Conservation (phyloP, 2,113 vertebrate genomes). For the Oxyura jamaicensis region DNA sequence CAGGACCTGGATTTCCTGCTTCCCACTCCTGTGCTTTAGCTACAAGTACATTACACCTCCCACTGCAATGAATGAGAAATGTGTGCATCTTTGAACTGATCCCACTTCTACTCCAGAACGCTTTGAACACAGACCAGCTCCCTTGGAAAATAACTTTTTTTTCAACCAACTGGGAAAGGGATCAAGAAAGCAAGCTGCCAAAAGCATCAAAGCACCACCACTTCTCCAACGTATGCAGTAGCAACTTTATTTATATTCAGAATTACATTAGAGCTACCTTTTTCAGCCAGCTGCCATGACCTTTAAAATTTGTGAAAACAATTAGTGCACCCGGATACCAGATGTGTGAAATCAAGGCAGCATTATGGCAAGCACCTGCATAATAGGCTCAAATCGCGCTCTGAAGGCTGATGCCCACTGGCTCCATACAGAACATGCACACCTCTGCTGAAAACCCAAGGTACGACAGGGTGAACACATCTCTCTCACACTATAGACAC, state of each 20-base stretch:
- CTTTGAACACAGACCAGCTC: not conserved
- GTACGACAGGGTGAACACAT: too few species aligned
- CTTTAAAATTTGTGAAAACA: not conserved
- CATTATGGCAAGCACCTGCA: not conserved
- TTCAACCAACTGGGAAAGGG: not conserved
- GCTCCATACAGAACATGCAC: not conserved
- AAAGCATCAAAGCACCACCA: not conserved
- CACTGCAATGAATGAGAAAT: not conserved
- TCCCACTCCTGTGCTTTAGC: not conserved
- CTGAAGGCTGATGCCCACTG: not conserved
- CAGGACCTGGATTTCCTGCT: slow-evolving; percentile 7
- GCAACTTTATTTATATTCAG: not conserved
- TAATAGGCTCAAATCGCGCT: not conserved
- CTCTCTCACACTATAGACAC: accelerated
- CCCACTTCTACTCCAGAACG: not conserved
- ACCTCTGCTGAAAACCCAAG: not conserved
- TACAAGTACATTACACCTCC: not conserved
- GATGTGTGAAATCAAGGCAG: not conserved
- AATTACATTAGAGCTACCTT: not conserved
- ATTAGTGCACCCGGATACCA: not conserved
- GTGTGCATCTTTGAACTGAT: accelerated
- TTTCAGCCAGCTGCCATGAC: not conserved
- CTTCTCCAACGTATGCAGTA: too few species aligned
- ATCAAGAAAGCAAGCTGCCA: not conserved
- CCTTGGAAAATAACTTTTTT: not conserved